A percentile compares a stretch with the other conserved stretches of the same genome.
These are phyloP conservation scores for Trachelus iudaicus DNA, from an alignment of 2,888 invertebrate species.

Conservation along the genomic window DNA sequence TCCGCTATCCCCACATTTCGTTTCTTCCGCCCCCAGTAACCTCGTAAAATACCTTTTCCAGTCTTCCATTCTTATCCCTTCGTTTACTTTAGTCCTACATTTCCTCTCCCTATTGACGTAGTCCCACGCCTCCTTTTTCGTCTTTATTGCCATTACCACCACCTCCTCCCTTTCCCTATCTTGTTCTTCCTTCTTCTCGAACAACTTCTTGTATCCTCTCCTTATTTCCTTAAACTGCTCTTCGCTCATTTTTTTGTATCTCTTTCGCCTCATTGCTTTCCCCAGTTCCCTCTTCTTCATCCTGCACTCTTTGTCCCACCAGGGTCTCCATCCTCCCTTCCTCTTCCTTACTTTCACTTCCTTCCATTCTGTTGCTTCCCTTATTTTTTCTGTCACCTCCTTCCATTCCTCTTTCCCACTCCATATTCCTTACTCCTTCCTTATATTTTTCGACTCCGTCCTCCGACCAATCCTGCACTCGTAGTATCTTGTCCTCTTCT, in stretches of 20 bases:
- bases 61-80: neutral
- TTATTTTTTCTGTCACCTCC: no score
- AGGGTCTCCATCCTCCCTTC: neutral
- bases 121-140: neutral
- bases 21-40: conserved; percentile 4
- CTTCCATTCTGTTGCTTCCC: no score
- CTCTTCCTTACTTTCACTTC: no score
- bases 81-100: neutral
- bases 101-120: conserved; percentile 1
- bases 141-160: neutral
- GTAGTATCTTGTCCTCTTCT: no score
- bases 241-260: neutral
- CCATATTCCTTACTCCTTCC: no score
- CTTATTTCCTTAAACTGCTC: neutral
- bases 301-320: neutral
- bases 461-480: no score
- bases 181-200: neutral
- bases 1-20: neutral
- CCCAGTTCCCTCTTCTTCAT: neutral
- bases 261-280: neutral
- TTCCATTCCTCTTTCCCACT: no score
- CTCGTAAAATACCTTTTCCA: conserved; percentile 9
- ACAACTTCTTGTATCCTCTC: neutral
- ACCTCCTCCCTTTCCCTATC: neutral
- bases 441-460: no score